phyloP scores from a whole-genome alignment of 2,888 invertebrate genomes.

The Ophraella communa region DNA sequence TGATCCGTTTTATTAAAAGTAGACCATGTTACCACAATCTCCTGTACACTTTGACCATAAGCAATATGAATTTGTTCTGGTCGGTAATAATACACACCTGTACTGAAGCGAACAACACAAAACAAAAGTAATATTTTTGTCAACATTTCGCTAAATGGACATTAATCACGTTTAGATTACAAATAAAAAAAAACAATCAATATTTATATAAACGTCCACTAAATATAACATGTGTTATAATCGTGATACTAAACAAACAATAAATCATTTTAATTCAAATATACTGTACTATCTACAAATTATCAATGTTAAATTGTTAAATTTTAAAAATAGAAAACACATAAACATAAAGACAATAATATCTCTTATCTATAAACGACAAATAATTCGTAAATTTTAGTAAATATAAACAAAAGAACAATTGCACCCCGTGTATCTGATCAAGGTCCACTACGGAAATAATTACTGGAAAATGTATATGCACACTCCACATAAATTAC shows the following conservation, averaged over 20 bases:
- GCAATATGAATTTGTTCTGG: conserved; percentile 74
- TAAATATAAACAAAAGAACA: too few species aligned
- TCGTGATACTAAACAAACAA: not conserved
- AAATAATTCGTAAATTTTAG: too few species aligned
- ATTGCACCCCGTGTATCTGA: too few species aligned
- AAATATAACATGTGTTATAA: not conserved
- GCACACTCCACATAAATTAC: too few species aligned
- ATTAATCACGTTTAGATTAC: not conserved
- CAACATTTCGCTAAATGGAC: not conserved
- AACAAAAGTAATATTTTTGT: conserved; percentile 11
- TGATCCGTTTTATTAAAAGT: conserved; percentile 72
- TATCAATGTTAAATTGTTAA: not conserved
- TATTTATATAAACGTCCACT: not conserved
- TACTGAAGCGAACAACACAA: conserved; percentile 9
- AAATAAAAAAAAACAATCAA: not conserved
- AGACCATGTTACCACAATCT: conserved; percentile 84
- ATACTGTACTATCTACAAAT: not conserved
- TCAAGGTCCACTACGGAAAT: too few species aligned
- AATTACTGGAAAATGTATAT: too few species aligned
- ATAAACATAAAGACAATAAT: not conserved
- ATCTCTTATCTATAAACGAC: too few species aligned
- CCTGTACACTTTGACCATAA: conserved; percentile 69
- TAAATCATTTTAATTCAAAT: not conserved
- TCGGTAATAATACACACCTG: conserved; percentile 60
- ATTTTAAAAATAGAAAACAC: not conserved